phyloP scores from a whole-genome alignment of 2,888 invertebrate species.

The Hymenopus coronatus region DNA sequence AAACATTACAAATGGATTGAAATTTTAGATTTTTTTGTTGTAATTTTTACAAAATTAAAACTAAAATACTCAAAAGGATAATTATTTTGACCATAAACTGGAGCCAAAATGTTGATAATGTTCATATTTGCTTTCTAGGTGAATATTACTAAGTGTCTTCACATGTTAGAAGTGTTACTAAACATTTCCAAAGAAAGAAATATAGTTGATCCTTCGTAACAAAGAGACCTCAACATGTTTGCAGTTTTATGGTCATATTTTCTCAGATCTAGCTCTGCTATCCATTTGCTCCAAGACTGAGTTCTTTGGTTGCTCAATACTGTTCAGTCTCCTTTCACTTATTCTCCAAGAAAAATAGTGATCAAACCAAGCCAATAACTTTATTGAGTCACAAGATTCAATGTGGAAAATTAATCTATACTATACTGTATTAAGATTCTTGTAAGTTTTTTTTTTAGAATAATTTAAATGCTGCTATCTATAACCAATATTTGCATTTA shows the following conservation, averaged over 20 bases:
- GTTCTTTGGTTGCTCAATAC: conserved; percentile 16
- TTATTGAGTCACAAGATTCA: background rate
- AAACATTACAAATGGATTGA: too few species aligned
- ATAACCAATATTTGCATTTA: too few species aligned
- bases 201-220: background rate
- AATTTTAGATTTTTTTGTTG: too few species aligned
- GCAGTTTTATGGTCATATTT: background rate
- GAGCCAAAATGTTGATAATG: background rate
- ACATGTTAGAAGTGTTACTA: background rate
- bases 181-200: background rate
- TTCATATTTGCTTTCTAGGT: background rate
- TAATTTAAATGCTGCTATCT: too few species aligned
- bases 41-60: background rate
- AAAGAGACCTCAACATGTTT: background rate
- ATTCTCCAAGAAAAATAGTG: background rate
- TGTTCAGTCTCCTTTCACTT: background rate
- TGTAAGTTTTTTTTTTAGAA: background rate
- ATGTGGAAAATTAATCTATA: background rate
- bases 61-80: background rate
- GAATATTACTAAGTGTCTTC: background rate
- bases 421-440: background rate
- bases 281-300: conserved; percentile 10
- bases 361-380: background rate
- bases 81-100: background rate
- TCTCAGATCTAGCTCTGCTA: background rate